phyloP scores from a whole-genome alignment of 2,797 vertebrate species.

The Chiloscyllium punctatum region DNA sequence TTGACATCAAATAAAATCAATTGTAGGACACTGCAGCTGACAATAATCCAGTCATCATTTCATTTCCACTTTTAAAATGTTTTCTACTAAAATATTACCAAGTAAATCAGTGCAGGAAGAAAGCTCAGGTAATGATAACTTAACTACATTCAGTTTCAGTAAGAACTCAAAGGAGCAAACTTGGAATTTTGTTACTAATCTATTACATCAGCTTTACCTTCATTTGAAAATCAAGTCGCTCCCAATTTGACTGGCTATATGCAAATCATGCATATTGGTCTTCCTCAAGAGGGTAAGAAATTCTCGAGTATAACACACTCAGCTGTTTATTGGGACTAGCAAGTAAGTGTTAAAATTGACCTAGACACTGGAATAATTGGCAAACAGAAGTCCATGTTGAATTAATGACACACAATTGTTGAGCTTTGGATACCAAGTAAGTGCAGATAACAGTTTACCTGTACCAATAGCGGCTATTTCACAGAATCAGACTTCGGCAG shows the following conservation, averaged over 20 bases:
- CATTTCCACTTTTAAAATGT: background rate
- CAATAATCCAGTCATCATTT: background rate
- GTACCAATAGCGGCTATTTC: background rate
- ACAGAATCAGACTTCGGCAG: no score
- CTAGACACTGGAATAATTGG: background rate
- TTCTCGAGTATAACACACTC: background rate
- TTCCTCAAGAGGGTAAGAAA: no score
- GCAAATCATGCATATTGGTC: background rate
- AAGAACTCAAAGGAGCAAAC: background rate
- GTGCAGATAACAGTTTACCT: background rate
- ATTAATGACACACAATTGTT: background rate
- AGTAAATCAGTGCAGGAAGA: background rate
- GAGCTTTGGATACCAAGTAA: background rate
- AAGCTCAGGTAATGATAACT: no score
- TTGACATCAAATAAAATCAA: background rate
- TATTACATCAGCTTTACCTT: background rate
- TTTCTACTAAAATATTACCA: background rate
- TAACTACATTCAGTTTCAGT: no score
- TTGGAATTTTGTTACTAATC: background rate
- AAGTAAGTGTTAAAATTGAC: background rate
- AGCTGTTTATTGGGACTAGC: background rate
- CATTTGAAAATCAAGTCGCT: background rate
- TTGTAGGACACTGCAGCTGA: background rate
- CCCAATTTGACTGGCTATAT: background rate
- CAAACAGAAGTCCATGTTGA: background rate